Conservation (phyloP, 2,888 invertebrate species). For the Hemithea aestivaria region DNA sequence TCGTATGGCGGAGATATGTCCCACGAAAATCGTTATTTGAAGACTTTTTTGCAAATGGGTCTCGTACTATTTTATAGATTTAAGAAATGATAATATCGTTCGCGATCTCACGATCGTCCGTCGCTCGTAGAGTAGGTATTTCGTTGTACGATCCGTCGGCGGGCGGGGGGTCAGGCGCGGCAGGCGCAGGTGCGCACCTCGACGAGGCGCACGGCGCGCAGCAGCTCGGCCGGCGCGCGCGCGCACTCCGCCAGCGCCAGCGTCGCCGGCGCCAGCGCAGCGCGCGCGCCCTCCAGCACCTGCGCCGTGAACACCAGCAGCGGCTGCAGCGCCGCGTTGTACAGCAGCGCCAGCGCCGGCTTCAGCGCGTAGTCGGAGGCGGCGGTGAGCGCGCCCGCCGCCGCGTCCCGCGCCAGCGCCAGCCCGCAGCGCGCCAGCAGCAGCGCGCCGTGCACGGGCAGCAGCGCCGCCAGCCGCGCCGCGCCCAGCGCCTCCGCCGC, state of each 20-base stretch:
- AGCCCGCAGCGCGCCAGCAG: slow-evolving; percentile 68
- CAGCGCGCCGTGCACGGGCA: slow-evolving; percentile 78
- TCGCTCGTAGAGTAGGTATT: too few species aligned
- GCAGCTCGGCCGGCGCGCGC: slow-evolving; percentile 39
- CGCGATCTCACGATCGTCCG: too few species aligned
- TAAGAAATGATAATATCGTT: too few species aligned
- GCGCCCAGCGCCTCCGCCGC: slow-evolving; percentile 24
- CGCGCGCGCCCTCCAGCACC: slow-evolving; percentile 41
- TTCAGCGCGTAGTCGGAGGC: slow-evolving; percentile 83
- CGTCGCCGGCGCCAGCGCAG: slow-evolving; percentile 41
- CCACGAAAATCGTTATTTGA: too few species aligned
- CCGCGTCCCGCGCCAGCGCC: slow-evolving; percentile 34
- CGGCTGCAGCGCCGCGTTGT: slow-evolving; percentile 85
- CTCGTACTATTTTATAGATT: too few species aligned
- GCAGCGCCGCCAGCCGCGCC: slow-evolving; percentile 79
- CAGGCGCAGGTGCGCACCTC: slow-evolving; percentile 13
- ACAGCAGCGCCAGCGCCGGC: slow-evolving; percentile 82
- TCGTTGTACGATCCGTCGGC: too few species aligned
- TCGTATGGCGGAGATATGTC: too few species aligned
- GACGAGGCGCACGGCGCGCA: slow-evolving; percentile 36
- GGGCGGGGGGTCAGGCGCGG: slow-evolving; percentile 3
- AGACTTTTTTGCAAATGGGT: too few species aligned
- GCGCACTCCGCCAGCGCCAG: slow-evolving; percentile 19
- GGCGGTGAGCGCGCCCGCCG: slow-evolving; percentile 36
- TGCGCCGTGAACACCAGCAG: slow-evolving; percentile 75